Conservation (phyloP, 2,113 vertebrate genomes). For the Calyptommatus sinebrachiatus region DNA sequence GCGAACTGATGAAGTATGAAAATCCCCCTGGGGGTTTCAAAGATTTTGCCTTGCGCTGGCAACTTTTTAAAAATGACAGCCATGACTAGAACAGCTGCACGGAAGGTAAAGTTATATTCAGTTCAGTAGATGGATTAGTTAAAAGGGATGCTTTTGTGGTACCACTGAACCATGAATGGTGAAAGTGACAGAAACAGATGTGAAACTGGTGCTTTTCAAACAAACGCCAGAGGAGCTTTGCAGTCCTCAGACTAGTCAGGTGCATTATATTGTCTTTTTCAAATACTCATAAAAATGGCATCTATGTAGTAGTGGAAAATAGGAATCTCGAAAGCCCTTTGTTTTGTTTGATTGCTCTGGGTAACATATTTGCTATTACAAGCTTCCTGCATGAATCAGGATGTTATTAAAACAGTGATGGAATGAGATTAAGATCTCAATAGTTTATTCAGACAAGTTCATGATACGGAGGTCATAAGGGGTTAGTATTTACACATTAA, state of each 20-base stretch:
- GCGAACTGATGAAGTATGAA: not conserved
- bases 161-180: conserved; percentile 22
- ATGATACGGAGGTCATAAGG: conserved; percentile 28
- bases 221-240: not conserved
- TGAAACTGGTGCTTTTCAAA: conserved; percentile 32
- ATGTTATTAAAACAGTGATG: not conserved
- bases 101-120: conserved; percentile 22
- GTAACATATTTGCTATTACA: not conserved
- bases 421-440: conserved; percentile 13
- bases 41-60: not conserved
- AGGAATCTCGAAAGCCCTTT: not conserved
- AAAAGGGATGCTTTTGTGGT: conserved; percentile 30
- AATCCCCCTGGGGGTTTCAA: not conserved
- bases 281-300: conserved; percentile 15
- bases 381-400: not conserved
- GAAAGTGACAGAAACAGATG: conserved; percentile 32
- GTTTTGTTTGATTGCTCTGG: not conserved
- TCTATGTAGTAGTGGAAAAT: not conserved
- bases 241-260: conserved; percentile 15
- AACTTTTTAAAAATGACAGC: not conserved
- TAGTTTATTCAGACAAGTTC: conserved; percentile 12
- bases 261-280: conserved; percentile 10
- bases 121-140: conserved; percentile 36
- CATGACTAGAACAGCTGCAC: not conserved
- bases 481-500: conserved; percentile 4